Evolutionary conservation across 2,888 invertebrate species (phyloP).

Genomic region (Minunthozetes semirufus): DNA sequence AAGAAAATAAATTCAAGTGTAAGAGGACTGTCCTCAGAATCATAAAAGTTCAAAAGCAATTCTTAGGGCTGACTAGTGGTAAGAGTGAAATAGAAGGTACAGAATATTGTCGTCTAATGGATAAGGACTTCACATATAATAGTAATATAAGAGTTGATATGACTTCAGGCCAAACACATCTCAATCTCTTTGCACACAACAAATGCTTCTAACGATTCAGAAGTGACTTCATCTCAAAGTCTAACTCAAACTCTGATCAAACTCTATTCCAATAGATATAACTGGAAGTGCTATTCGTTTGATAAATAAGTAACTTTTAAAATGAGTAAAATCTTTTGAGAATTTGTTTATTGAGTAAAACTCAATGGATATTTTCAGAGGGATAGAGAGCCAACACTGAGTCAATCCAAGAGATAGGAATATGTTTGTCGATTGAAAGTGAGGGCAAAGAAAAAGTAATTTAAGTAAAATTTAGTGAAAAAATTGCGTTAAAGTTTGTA

Average conservation of each 20-base stretch:
- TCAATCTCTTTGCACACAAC: slow-evolving; percentile 1
- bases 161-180: slow-evolving; percentile 21
- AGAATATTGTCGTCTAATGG: not conserved
- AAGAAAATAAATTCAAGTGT: not conserved
- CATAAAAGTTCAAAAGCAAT: slow-evolving; percentile 4
- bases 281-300: not conserved
- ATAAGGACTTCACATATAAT: slow-evolving; percentile 8
- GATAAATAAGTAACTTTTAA: slow-evolving; percentile 4
- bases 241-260: slow-evolving; percentile 5
- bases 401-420: not conserved
- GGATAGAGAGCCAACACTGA: not conserved
- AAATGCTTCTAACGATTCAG: not conserved
- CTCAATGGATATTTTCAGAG: slow-evolving; percentile 7
- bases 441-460: not conserved
- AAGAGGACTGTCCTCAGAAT: not conserved
- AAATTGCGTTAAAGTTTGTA: not conserved
- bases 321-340: not conserved
- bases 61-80: not conserved
- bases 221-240: not conserved
- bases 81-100: not conserved
- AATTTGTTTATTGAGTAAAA: not conserved
- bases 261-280: not conserved
- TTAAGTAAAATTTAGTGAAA: slow-evolving; percentile 16
- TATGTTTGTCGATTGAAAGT: not conserved
- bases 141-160: slow-evolving; percentile 4